phyloP scores from a whole-genome alignment of 2,113 vertebrate species.

The Danionella cerebrum region DNA sequence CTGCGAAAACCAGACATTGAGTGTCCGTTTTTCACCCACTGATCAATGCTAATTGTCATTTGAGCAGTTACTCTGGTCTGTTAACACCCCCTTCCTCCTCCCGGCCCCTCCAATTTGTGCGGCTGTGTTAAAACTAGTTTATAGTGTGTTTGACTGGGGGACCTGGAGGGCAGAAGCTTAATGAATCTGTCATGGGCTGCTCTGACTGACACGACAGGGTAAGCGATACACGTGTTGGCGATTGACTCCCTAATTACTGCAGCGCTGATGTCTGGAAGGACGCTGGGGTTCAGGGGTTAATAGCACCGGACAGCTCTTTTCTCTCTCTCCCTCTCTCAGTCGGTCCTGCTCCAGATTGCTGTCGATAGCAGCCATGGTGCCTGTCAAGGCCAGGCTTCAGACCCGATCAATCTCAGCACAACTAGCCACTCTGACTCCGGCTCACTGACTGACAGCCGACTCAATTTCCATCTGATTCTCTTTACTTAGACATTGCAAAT shows the following conservation, averaged over 20 bases:
- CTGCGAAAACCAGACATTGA: constrained; percentile 6
- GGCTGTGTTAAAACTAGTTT: constrained; percentile 71
- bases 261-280: constrained; percentile 83
- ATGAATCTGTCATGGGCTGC: constrained; percentile 79
- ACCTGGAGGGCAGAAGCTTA: constrained; percentile 74
- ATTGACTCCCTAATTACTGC: constrained; percentile 98
- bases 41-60: constrained; percentile 77
- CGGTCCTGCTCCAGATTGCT: not conserved
- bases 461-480: constrained; percentile 20
- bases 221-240: constrained; percentile 88
- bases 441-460: not conserved
- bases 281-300: constrained; percentile 86
- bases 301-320: constrained; percentile 63
- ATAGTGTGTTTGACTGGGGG: constrained; percentile 71
- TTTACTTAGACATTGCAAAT: constrained; percentile 44
- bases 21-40: constrained; percentile 57
- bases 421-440: not conserved
- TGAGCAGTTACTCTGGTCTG: constrained; percentile 40
- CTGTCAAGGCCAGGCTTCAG: constrained; percentile 70
- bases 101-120: constrained; percentile 29
- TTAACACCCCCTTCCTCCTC: not conserved
- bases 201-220: constrained; percentile 60
- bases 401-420: constrained; percentile 70
- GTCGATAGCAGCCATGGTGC: not conserved
- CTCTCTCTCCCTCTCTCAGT: not conserved